Conservation (phyloP, 1,140 invertebrate genomes). For the Nymphalis io region DNA sequence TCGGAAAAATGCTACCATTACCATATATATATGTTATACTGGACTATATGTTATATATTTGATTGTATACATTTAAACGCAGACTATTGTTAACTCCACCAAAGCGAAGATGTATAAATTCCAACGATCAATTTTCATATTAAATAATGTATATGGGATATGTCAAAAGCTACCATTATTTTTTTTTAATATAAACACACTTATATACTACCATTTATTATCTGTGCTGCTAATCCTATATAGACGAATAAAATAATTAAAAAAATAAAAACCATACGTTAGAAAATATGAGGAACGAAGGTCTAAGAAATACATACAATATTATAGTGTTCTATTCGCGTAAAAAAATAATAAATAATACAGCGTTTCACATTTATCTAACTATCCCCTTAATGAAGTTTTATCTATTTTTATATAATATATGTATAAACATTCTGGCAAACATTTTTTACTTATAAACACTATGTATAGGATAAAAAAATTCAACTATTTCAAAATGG, state of each 20-base stretch:
- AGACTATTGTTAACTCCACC: constrained; percentile 27
- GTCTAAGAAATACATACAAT: constrained; percentile 30
- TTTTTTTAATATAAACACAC: constrained; percentile 24
- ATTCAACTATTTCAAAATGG: constrained; percentile 28
- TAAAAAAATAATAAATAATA: constrained; percentile 49
- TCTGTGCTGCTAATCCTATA: constrained; percentile 25
- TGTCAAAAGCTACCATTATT: constrained; percentile 34
- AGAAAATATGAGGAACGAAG: constrained; percentile 39
- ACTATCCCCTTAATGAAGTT: constrained; percentile 35
- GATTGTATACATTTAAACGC: constrained; percentile 23
- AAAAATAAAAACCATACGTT: constrained; percentile 33
- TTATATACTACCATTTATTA: constrained; percentile 32
- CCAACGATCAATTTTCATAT: constrained; percentile 21
- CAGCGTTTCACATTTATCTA: constrained; percentile 39
- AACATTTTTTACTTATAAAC: constrained; percentile 16
- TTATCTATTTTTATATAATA: constrained; percentile 29
- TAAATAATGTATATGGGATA: constrained; percentile 27
- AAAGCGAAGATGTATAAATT: constrained; percentile 34
- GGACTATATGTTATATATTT: constrained; percentile 34
- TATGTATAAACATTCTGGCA: constrained; percentile 35
- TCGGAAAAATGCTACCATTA: constrained; percentile 28
- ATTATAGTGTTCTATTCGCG: constrained; percentile 31
- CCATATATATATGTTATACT: constrained; percentile 18
- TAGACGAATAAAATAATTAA: constrained; percentile 22
- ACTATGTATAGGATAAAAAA: constrained; percentile 16